Base-by-base conservation (phyloP, 2,888 invertebrate species). In the Eilema depressum region DNA sequence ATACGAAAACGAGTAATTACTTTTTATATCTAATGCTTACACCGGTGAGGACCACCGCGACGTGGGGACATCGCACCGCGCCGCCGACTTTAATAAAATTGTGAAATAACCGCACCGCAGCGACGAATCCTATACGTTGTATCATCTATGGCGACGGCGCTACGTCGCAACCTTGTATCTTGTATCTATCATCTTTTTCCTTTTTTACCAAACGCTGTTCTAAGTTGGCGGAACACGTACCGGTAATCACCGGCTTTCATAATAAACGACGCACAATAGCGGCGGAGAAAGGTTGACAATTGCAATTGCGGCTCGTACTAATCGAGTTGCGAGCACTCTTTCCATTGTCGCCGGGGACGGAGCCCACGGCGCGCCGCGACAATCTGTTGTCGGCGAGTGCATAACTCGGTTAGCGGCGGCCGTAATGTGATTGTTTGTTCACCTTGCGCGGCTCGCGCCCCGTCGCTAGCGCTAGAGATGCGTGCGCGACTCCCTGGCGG, bases 1-100 rank as follows among this genome's bases (percentile, higher is more conserved):
- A 75, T 61, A 72, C 12, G 62, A 69, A 74, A 73, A 75, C 77
- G 70, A 76, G 72, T 77, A 69, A 77, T 75, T 75, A 72, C 70
- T 73, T 72, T 74, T 75, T 73, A 63, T 68, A n/a, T n/a, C n/a
- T n/a, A 73, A 75, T 68, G 28, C 59, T 26, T 64, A 60, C 20
- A 33, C 25, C 64, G 63, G 62, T 30, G 23, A 26, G 63, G 59
- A 28, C 56, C 23, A 64, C 41, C 56, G 60, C 71, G 59, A 53
- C 41, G 3, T 33, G 5, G 23, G 1, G 23, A 8, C 7, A 30
- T 11, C 41, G n/a, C 11, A 14, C 23, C 28, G n/a, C 28, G n/a
- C 64, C 17, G 17, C 30, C 28, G 8, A 12, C 47, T 10, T 8
- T 26, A 11, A 3, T 41, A 14, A 14, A 41, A 30, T 41, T 60